phyloP scores from a whole-genome alignment of 2,888 invertebrate genomes.

The Sarcophaga subvicina region DNA sequence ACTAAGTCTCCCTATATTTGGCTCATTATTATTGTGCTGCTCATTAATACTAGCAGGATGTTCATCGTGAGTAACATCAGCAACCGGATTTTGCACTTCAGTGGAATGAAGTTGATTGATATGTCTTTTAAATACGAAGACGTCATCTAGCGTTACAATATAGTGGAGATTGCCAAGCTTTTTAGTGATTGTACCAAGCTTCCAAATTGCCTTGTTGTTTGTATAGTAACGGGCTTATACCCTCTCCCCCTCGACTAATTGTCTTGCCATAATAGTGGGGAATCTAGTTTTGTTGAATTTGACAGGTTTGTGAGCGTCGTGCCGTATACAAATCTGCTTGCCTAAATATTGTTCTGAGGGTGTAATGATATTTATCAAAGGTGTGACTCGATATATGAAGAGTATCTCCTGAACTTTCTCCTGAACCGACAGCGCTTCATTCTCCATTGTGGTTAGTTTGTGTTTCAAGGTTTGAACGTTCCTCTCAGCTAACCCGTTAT shows the following conservation, averaged over 20 bases:
- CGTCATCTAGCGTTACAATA: conserved; percentile 17
- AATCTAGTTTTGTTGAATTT: conserved; percentile 27
- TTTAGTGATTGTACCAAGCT: conserved; percentile 22
- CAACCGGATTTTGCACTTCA: conserved; percentile 3
- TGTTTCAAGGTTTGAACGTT: too few relatives aligned
- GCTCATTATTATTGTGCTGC: background rate
- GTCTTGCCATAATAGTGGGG: conserved; percentile 14
- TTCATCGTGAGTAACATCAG: background rate
- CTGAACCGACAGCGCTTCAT: too few relatives aligned
- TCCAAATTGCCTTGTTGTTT: conserved; percentile 19
- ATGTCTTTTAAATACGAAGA: conserved; percentile 35
- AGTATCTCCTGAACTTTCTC: too few relatives aligned
- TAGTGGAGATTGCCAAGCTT: conserved; percentile 7
- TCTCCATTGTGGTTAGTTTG: too few relatives aligned
- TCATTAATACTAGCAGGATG: background rate
- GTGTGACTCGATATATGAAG: too few relatives aligned
- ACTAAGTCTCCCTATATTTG: background rate
- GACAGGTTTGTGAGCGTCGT: too few relatives aligned
- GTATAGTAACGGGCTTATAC: conserved; percentile 31
- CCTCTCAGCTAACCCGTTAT: too few relatives aligned
- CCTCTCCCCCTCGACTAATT: conserved; percentile 49
- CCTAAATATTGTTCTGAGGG: too few relatives aligned
- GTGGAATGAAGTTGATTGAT: conserved; percentile 13
- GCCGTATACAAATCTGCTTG: too few relatives aligned
- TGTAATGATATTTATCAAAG: too few relatives aligned